Percentiles rank a stretch among this genome's conserved stretches.
Conservation (phyloP, 2,797 vertebrate genomes). For the Sebastes melanostomus region DNA sequence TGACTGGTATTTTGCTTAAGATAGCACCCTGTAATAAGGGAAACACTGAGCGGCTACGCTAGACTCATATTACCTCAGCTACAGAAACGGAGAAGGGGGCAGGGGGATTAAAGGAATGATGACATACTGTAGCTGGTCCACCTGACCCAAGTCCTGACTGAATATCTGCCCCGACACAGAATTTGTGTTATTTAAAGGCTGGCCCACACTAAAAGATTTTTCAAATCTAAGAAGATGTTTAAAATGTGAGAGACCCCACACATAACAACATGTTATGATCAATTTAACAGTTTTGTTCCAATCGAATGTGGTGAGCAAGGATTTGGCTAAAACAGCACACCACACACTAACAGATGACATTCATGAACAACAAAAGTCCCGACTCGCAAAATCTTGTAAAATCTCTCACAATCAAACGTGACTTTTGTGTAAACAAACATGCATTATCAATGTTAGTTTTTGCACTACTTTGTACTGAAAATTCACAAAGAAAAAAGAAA, state of each 20-base stretch:
- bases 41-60: constrained; percentile 34
- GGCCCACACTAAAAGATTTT: too few relatives aligned
- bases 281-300: too few relatives aligned
- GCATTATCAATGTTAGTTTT: rapidly evolving
- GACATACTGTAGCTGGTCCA: constrained; percentile 11
- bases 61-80: constrained; percentile 48
- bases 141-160: constrained; percentile 19
- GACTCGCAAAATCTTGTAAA: too few relatives aligned
- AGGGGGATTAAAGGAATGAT: constrained; percentile 4
- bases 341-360: too few relatives aligned
- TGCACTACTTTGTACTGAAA: too few relatives aligned
- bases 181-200: neutral
- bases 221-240: rapidly evolving
- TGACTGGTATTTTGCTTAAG: constrained; percentile 40
- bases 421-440: too few relatives aligned
- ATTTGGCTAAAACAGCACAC: too few relatives aligned
- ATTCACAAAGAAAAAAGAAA: too few relatives aligned
- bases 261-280: too few relatives aligned
- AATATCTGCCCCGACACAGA: constrained; percentile 6
- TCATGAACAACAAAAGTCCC: too few relatives aligned
- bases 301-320: rapidly evolving
- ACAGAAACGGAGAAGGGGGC: constrained; percentile 16
- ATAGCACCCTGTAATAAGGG: constrained; percentile 37
- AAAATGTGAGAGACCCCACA: too few relatives aligned
- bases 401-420: rapidly evolving